These are phyloP conservation scores for Hystrix cristata DNA, from an alignment of 2,113 vertebrate species.

Conservation along the genomic window DNA sequence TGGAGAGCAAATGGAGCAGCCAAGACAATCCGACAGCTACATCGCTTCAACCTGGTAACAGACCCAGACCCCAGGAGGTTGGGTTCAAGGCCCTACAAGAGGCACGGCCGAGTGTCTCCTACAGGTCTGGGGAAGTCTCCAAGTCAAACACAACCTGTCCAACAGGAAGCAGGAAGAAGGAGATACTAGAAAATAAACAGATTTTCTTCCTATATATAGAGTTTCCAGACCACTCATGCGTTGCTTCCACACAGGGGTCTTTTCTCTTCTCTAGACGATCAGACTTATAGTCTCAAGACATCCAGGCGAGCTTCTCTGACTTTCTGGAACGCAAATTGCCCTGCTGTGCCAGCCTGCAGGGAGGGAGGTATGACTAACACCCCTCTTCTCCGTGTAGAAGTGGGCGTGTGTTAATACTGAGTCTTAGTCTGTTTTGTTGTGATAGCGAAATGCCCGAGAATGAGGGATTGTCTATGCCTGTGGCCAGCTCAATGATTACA, in stretches of 20 bases:
- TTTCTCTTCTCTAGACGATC: background rate
- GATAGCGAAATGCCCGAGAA: background rate
- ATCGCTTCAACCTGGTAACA: background rate
- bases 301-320: background rate
- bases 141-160: background rate
- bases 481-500: background rate
- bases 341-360: background rate
- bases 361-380: accelerated
- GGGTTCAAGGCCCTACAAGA: background rate
- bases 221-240: background rate
- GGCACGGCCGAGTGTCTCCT: background rate
- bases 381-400: background rate
- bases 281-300: background rate
- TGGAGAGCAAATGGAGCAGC: background rate
- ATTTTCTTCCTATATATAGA: background rate
- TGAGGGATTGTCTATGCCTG: background rate
- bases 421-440: background rate
- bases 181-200: background rate
- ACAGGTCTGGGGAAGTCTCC: background rate
- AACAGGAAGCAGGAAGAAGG: constrained; percentile 50
- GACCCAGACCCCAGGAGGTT: background rate
- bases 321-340: background rate
- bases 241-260: background rate
- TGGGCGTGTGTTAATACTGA: background rate
- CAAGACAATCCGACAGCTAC: background rate